Base-by-base conservation (phyloP, 37 sponge, comb jelly and placozoan genomes). In the Ianthella basta region DNA sequence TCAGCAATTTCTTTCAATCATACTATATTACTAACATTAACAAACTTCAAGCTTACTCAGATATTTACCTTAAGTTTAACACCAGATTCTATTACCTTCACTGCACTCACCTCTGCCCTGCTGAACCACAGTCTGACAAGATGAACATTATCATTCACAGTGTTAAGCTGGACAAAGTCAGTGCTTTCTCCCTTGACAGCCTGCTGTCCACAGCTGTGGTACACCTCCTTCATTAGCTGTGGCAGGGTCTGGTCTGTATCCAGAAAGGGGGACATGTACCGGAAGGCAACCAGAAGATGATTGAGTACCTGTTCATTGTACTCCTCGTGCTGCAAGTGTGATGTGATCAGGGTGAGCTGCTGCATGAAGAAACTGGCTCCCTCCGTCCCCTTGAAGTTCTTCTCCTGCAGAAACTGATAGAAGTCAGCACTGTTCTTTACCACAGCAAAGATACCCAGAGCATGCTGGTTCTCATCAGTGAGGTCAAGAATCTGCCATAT, bases 41-140 rank as follows among this genome's bases (percentile, higher is more conserved):
- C n/a, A 8, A 8, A 8, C 50, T 44, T 44, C 50, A 44, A 8
- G 8, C 3, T 44, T 44, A 44, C 50, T 44, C 50, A 10, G 8
- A 3, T 44, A 44, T 3, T 44, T 10, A 44, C 8, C 8, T 10
- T 44, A 44, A 8, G 8, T 10, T 44, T 44, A 44, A 44, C 8
- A 44, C 50, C 50, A 44, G 50, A 44, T 10, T 44, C 50, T n/a
- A 44, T 44, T 44, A 44, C 8, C 50, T 44, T 10, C 50, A 44
- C 50, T 44, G 19, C 79, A 14, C 85, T 72, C 56, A 91, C 94
- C 85, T 93, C 94, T 33, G 94, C 88, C 39, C 88, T 89, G 14
- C 90, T 88, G 83, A 95, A 95, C 95, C 95, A 95, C 56, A 95
- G 88, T 27, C 84, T 87, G n/a, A 95, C 89, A 69, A 89, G 88